Evolutionary conservation across 2,113 vertebrate genomes (phyloP).

Genomic region (Istiophorus platypterus): DNA sequence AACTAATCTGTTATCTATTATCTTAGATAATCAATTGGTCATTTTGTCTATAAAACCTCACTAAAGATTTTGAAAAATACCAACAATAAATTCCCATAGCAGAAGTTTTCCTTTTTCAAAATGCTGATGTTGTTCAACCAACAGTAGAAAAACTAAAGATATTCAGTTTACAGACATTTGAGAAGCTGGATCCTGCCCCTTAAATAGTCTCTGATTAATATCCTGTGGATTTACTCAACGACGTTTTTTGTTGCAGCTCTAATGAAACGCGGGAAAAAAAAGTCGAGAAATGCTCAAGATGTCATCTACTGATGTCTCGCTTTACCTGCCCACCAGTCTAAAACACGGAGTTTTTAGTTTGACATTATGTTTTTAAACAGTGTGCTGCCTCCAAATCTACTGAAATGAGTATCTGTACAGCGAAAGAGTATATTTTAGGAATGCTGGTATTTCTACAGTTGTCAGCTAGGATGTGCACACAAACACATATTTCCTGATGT

Average conservation of each 20-base stretch:
- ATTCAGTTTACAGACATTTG: background rate
- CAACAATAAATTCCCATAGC: too few species aligned
- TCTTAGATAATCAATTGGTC: background rate
- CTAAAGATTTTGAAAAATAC: background rate
- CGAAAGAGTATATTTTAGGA: too few species aligned
- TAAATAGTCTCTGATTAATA: too few species aligned
- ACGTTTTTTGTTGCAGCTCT: background rate
- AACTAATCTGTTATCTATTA: background rate
- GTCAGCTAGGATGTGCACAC: background rate
- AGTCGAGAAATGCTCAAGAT: background rate
- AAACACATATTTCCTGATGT: conserved; percentile 38
- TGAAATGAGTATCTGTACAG: too few species aligned
- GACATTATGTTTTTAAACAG: too few species aligned
- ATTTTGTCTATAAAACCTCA: background rate
- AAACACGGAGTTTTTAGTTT: too few species aligned
- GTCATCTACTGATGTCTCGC: background rate
- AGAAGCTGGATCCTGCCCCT: background rate
- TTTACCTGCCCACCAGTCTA: background rate
- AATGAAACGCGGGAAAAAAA: background rate
- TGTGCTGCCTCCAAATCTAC: too few species aligned
- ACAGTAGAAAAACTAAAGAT: background rate
- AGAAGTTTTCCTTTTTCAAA: too few species aligned
- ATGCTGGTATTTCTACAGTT: background rate
- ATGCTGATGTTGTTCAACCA: background rate
- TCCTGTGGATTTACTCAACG: too few species aligned